Evolutionary conservation across 1,140 invertebrate genomes (phyloP).

Genomic region (Whitmania pigra): DNA sequence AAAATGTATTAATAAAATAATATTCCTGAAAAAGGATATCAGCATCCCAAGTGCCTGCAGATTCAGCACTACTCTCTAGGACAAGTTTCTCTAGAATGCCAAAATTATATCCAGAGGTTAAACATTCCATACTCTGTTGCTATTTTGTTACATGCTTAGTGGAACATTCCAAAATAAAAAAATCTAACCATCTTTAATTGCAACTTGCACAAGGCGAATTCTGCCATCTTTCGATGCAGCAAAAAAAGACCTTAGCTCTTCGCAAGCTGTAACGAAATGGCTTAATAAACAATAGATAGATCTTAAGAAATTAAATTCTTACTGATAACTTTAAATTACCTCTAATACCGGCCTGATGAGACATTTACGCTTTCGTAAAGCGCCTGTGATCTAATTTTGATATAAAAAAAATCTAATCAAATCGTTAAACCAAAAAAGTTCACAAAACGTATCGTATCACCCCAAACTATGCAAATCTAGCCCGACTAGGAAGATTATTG

Average conservation of each 20-base stretch:
- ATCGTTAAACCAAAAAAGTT: no score
- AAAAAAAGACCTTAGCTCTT: slow-evolving; percentile 34
- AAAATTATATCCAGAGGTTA: no score
- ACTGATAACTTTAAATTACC: background rate
- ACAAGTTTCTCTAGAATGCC: slow-evolving; percentile 32
- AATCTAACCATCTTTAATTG: slow-evolving; percentile 35
- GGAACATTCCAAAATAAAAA: slow-evolving; percentile 17
- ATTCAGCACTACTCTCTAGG: slow-evolving; percentile 27
- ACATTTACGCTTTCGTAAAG: background rate
- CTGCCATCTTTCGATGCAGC: slow-evolving; percentile 34
- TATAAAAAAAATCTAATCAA: no score
- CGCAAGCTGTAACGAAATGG: slow-evolving; percentile 31
- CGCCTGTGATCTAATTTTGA: no score
- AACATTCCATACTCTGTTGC: no score
- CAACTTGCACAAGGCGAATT: slow-evolving; percentile 33
- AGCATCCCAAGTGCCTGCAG: slow-evolving; percentile 33
- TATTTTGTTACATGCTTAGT: no score
- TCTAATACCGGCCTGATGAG: slow-evolving; percentile 6
- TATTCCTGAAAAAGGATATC: slow-evolving; percentile 35
- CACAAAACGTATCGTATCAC: no score
- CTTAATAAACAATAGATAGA: background rate
- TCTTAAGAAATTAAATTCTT: background rate
- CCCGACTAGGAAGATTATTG: no score
- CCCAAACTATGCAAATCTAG: no score
- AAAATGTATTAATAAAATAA: background rate